Evolutionary conservation across 2,113 vertebrate genomes (phyloP).

Genomic region (Catharus minimus): DNA sequence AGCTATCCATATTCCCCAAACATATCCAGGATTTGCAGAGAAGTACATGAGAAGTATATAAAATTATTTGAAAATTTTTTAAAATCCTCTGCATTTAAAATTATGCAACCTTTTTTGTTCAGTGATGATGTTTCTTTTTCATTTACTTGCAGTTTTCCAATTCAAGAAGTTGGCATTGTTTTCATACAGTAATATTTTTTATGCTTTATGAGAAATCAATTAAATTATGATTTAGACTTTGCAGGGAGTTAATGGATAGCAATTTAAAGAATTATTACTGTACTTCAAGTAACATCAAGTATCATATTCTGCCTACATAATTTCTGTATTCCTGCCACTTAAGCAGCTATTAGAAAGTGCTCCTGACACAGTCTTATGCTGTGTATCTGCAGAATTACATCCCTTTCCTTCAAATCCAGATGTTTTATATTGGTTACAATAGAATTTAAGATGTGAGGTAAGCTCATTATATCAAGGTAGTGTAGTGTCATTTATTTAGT

Average conservation of each 20-base stretch:
- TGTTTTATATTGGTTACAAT: neutral
- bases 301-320: neutral
- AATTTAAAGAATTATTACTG: conserved; percentile 15
- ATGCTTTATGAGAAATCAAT: conserved; percentile 12
- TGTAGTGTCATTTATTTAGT: neutral
- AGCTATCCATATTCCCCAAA: neutral
- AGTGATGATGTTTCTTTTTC: neutral
- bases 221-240: conserved; percentile 30
- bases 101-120: neutral
- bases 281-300: conserved; percentile 16
- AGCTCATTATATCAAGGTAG: neutral
- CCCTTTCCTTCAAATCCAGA: neutral
- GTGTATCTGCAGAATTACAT: neutral
- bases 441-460: neutral
- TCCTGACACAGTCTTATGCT: neutral
- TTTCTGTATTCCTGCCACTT: neutral
- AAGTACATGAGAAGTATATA: neutral
- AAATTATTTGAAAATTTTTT: neutral
- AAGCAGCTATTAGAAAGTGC: neutral
- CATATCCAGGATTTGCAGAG: neutral
- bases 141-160: neutral
- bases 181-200: neutral
- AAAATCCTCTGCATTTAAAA: neutral
- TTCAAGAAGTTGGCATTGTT: neutral
- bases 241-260: conserved; percentile 38